Base-by-base conservation (phyloP, 2,888 invertebrate genomes). In the Muscina levida region DNA sequence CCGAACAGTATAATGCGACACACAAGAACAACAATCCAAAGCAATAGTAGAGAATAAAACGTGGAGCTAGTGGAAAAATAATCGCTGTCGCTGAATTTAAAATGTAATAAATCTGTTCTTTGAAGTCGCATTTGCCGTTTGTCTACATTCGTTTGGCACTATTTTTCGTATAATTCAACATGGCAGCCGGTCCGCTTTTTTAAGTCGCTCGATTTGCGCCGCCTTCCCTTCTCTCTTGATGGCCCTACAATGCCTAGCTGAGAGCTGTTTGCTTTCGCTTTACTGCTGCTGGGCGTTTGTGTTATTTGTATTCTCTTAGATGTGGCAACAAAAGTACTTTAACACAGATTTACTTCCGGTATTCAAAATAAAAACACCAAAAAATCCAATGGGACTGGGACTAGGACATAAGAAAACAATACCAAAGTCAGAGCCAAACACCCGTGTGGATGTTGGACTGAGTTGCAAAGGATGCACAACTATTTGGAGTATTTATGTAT, bases 41-140 rank as follows among this genome's bases (percentile, higher is more conserved):
- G 17, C 48, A 17, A 48, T 6, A 15, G 15, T 5, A n/a, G 15
- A 37, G 26, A 48, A 56, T 24, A 31, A 48, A n/a, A n/a, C n/a
- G n/a, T n/a, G n/a, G n/a, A n/a, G n/a, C n/a, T 44, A 48, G 66
- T 46, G 26, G 44, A 51, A 57, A 68, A 59, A 59, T 59, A 59
- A 59, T 71, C 59, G 66, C 44, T 73, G 71, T 59, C 59, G 53
- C 73, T 77, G 53, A 77, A 80, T 80, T 77, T 67, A 74, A 77
- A 81, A 77, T 72, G 67, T 71, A 81, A 81, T 81, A 81, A 81
- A 81, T 81, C 71, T 81, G 77, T 71, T 74, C 62, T 81, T 68
- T 74, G 67, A 74, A 77, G 67, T 51, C 80, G 44, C 72, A 74
- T 77, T 77, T 81, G 67, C 81, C 72, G 71, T 75, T 81, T 77